Conservation (phyloP, 1,140 invertebrate species). For the Linepithema humile region DNA sequence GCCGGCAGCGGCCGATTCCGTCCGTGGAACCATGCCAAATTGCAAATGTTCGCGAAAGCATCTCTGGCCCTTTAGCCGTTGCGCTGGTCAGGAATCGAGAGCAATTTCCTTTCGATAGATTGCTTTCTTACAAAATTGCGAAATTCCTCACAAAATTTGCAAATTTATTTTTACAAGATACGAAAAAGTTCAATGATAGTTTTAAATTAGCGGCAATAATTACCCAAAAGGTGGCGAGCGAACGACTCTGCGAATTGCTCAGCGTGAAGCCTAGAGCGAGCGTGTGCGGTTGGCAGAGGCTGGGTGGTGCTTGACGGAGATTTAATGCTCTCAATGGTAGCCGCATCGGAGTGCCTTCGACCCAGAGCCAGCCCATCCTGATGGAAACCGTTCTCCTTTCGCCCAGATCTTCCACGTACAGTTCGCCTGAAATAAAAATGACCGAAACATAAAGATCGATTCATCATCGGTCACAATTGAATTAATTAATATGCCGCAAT, state of each 20-base stretch:
- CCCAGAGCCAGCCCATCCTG: conserved; percentile 83
- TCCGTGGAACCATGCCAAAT: conserved; percentile 55
- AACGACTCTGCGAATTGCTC: conserved; percentile 79
- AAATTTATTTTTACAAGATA: not conserved
- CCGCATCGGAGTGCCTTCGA: conserved; percentile 81
- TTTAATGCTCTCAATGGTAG: conserved; percentile 84
- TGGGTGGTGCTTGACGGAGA: conserved; percentile 81
- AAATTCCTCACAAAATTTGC: not conserved
- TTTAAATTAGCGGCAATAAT: conserved; percentile 50
- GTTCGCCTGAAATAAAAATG: conserved; percentile 81
- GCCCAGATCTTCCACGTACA: conserved; percentile 82
- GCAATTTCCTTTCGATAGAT: not conserved
- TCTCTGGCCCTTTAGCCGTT: not conserved
- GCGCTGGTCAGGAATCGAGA: conserved; percentile 29
- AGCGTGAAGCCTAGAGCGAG: conserved; percentile 81
- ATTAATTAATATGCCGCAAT: conserved; percentile 27
- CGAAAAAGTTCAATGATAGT: not conserved
- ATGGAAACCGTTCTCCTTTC: conserved; percentile 81
- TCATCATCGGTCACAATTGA: not conserved
- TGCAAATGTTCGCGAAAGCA: not conserved
- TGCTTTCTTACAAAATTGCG: not conserved
- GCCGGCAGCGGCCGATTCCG: not conserved
- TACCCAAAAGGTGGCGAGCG: conserved; percentile 83
- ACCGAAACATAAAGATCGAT: not conserved
- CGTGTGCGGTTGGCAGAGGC: conserved; percentile 80